Evolutionary conservation across 2,888 invertebrate species (phyloP), one percentile per base, ranked within the genome.

Genomic region (Cancer borealis): DNA sequence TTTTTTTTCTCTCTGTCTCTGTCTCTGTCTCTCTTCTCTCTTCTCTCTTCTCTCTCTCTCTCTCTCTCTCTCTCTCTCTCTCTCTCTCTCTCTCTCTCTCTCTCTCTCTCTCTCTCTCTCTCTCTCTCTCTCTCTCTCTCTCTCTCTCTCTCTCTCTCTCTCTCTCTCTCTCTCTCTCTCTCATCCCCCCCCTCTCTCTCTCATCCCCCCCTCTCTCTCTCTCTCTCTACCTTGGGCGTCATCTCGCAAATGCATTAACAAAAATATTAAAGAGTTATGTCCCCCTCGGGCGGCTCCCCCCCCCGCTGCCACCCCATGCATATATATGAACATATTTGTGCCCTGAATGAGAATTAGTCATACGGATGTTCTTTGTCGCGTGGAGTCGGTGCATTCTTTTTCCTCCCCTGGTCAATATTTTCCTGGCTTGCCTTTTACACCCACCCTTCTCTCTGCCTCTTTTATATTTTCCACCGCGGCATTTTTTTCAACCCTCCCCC

Each of bases 281-380:
- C 84, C 84, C 84, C 84, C 84, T 84, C 47, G 88, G 46, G 47
- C 88, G 26, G 14, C 8, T 46, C 88, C 47, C 88, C 88, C 88
- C 49, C 49, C 46, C 90, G 90, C 90, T 47, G 47, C 90, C 90
- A 90, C 47, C 90, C 90, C 54, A 90, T 90, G 90, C 90, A 90
- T 90, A 90, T 90, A 90, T 90, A 90, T 90, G 90, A 90, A 90
- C 90, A 54, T 54, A 90, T 90, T 90, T 90, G 90, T 90, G 90
- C 47, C 54, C 49, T 54, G 54, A 90, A 90, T 90, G 90, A 54
- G 30, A 49, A 90, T 90, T 90, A 90, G 90, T 90, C 90, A 90
- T 54, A 90, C 54, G 90, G 30, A 54, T 54, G 90, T 54, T 54
- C 47, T 90, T 90, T 90, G 88, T 88, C 49, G 88, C n/a, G 47